Base-by-base conservation (phyloP, 2,888 invertebrate species). In the Sinodicranocentrus sp. region DNA sequence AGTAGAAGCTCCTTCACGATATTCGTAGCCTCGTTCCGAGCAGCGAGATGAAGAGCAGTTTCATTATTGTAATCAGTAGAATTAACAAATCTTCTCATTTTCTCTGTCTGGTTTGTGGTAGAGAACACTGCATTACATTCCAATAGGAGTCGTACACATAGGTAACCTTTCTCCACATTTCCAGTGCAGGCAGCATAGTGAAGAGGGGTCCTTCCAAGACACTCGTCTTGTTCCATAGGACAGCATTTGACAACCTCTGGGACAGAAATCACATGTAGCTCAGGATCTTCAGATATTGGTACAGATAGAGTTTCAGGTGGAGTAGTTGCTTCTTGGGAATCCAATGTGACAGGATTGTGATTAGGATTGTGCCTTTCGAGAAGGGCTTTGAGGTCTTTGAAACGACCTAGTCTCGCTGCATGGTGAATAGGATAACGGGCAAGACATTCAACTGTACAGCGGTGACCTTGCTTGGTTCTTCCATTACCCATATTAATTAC, bases 11-110 rank as follows among this genome's bases (percentile, higher is more conserved):
- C 85, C 21, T 80, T 80, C 3, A 86, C 86, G 44, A 86, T 84
- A 3, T 80, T 54, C 10, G 84, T 84, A 6, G 86, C 85, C 39
- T 86, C 86, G 59, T 86, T 86, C 23, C 67, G 63, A 6, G 86
- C 86, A 5, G 86, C 86, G 10, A 86, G 48, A 15, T 85, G 86
- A 21, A 86, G 65, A 5, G 86, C 85, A 5, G 85, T 84, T 44
- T 85, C 80, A 15, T 75, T 17, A 28, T 79, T 72, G 39, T 77
- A 57, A 23, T 86, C 86, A 1, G 72, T 19, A 6, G 70, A 21
- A 39, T 86, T 86, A 1, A 86, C 86, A 61, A 84, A 84, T 15
- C 48, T 54, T 67, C 84, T 84, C 5, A 85, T 48, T 23, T 82
- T 71, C 26, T 85, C 85, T 10, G 85, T 78, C 0, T 82, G 67